Percentiles rank a stretch among this genome's conserved stretches.
phyloP scores from a whole-genome alignment of 2,113 vertebrate genomes.

The Pterophyllum scalare region DNA sequence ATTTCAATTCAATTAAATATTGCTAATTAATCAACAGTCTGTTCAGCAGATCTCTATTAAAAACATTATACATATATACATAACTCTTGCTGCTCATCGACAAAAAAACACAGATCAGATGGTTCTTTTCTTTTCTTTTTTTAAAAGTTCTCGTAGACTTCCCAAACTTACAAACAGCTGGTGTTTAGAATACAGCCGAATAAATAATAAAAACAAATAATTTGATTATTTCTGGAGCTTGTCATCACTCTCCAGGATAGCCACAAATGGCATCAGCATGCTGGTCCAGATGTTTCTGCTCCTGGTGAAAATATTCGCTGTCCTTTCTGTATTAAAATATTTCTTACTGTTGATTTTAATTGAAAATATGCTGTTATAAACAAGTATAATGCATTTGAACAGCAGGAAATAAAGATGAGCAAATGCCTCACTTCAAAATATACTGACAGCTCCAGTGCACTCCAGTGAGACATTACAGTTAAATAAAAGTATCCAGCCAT shows the following conservation, averaged over 20 bases:
- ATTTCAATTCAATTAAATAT: not conserved
- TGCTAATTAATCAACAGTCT: not conserved
- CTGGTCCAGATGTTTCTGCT: not conserved
- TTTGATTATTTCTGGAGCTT: not conserved
- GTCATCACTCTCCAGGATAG: not conserved
- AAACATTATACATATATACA: not conserved
- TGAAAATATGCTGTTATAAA: not conserved
- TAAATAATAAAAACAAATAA: not conserved
- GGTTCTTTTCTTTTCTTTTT: not conserved
- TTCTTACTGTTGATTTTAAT: not conserved
- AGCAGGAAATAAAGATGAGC: not conserved
- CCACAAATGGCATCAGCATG: not conserved
- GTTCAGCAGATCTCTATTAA: not conserved
- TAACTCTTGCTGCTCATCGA: not conserved
- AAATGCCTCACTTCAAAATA: not conserved
- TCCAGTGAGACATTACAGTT: not conserved
- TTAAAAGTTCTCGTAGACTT: not conserved
- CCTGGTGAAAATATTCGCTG: not conserved
- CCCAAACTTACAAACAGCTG: not conserved
- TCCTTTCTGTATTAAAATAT: not conserved
- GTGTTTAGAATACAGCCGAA: not conserved
- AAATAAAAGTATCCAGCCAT: not conserved
- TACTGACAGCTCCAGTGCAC: not conserved
- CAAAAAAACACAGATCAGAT: not conserved
- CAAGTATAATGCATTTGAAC: not conserved